Base-by-base conservation (phyloP, 1,140 invertebrate species). In the Neoseiulus cucumeris region DNA sequence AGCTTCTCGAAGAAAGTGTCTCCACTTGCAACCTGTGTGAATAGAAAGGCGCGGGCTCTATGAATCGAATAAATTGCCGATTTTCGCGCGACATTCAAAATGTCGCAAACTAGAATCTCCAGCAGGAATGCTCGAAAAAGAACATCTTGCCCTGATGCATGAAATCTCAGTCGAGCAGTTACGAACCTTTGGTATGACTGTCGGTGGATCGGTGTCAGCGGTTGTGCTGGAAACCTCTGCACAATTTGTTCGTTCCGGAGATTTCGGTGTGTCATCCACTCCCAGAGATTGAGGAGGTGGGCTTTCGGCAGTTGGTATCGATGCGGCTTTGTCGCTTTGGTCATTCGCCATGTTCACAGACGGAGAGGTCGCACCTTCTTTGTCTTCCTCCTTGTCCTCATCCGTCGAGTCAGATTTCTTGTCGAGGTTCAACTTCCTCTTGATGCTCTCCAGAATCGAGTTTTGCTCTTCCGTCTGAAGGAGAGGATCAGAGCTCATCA, bases 361-460 rank as follows among this genome's bases (percentile, higher is more conserved):
- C 33, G 51, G 33, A 25, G 33, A 29, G 22, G 22, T 59, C 9
- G 25, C 33, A 29, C 51, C 51, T 29, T 59, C 33, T 59, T 33
- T 33, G 9, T 59, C 33, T 14, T 59, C 51, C 9, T 59, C 51
- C 9, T 59, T 59, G 51, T 59, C 51, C 6, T 59, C 51, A 9
- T 59, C 51, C 1, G 51, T 59, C 51, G 51, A 59, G 33, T 59
- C 51, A 33, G 51, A 59, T 59, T 59, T 59, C 51, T 59, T 59
- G 9, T 59, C 51, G n/a, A 59, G 22, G 51, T 59, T 59, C 51
- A 59, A 59, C 9, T 59, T 59, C 17, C 51, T 25, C 51, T 59
- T 59, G 9, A 59, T 59, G 22, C 51, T 59, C 33, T 59, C 51
- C 51, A 59, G 22, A 25, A 59, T 59, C 4, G 51, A 59, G 22